phyloP scores from a whole-genome alignment of 2,113 vertebrate species.

The Hydrochoerus hydrochaeris region DNA sequence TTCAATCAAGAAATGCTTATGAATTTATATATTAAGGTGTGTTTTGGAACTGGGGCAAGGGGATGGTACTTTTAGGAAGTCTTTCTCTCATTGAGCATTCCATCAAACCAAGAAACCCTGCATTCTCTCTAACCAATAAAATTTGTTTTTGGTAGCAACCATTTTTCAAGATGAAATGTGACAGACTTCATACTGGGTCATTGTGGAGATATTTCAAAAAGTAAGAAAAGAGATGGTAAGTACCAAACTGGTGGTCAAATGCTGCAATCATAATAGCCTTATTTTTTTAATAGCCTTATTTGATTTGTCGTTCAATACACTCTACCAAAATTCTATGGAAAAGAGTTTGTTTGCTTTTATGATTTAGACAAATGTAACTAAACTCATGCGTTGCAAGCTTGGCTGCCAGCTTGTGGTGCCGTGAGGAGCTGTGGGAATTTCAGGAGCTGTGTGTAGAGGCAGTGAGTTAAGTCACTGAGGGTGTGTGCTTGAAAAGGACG shows the following conservation, averaged over 20 bases:
- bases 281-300: background rate
- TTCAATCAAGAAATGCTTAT: background rate
- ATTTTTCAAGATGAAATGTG: background rate
- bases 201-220: constrained; percentile 27
- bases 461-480: background rate
- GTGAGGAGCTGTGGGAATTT: background rate
- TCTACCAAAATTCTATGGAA: background rate
- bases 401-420: no score
- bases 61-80: background rate
- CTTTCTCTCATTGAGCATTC: background rate
- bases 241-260: background rate
- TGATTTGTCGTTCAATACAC: background rate
- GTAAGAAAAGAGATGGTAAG: background rate
- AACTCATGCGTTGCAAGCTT: background rate
- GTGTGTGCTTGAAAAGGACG: background rate
- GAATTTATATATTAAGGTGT: background rate
- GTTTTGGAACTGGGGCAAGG: background rate
- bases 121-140: background rate
- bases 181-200: background rate
- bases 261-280: background rate
- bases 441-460: background rate
- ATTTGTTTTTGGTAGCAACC: background rate
- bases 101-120: background rate
- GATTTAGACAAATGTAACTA: background rate
- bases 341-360: background rate